These are phyloP conservation scores for Pelodiscus sinensis DNA, from an alignment of 2,113 vertebrate species.

Conservation along the genomic window DNA sequence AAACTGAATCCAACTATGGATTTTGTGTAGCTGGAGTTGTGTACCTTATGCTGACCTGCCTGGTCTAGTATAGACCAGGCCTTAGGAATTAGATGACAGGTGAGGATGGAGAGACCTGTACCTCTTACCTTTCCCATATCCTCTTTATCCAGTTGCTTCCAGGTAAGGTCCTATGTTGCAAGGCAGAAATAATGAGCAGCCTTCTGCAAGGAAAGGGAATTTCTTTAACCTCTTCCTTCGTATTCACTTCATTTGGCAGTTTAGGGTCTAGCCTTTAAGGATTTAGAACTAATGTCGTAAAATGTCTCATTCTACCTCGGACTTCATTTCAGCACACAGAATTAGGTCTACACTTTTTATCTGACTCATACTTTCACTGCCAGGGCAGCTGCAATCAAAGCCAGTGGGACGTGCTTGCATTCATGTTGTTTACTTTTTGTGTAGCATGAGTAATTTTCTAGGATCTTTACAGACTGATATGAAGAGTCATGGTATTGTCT, in stretches of 20 bases:
- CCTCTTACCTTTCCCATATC: too few species aligned
- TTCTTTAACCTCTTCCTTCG: not conserved
- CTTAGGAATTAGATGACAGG: too few species aligned
- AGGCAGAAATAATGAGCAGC: not conserved
- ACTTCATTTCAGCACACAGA: not conserved
- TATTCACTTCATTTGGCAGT: rapidly evolving
- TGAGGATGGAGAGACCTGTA: too few species aligned
- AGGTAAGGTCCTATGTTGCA: not conserved
- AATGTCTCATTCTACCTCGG: not conserved
- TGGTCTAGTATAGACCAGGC: too few species aligned
- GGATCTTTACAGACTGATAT: not conserved
- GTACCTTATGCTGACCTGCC: too few species aligned
- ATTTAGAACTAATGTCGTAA: not conserved
- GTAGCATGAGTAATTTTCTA: not conserved
- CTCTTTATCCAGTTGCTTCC: too few species aligned
- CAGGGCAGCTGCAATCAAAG: not conserved
- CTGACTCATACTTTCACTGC: not conserved
- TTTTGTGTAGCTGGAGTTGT: too few species aligned
- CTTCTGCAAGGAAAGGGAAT: not conserved
- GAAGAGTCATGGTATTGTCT: not conserved
- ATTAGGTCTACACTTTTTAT: not conserved
- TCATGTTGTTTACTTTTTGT: not conserved
- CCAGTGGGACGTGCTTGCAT: not conserved
- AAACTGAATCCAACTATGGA: too few species aligned
- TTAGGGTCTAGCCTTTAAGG: not conserved